A percentile compares a stretch with the other conserved stretches of the same genome.
Evolutionary conservation across 2,113 vertebrate species (phyloP).

Genomic region (Nicator chloris): DNA sequence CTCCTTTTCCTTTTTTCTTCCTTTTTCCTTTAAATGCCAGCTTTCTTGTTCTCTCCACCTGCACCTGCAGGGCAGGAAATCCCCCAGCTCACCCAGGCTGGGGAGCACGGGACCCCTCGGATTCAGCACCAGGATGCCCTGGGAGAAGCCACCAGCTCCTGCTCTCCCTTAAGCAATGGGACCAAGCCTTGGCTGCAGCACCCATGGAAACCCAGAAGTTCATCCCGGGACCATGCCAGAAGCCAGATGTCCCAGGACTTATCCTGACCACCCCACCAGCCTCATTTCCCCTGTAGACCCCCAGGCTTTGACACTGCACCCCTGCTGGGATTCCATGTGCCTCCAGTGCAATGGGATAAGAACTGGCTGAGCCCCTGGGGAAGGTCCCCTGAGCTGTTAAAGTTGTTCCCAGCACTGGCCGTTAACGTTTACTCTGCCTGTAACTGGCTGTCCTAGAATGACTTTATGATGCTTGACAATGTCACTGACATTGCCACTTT

Average conservation of each 20-base stretch:
- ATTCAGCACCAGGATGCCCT: accelerated
- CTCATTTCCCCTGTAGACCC: accelerated
- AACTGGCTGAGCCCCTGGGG: neutral
- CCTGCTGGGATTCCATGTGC: neutral
- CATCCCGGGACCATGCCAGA: accelerated
- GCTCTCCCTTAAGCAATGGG: neutral
- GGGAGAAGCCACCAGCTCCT: neutral
- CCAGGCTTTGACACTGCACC: neutral
- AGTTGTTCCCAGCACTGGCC: neutral
- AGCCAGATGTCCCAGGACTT: neutral
- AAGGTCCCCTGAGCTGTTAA: neutral
- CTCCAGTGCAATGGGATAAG: accelerated
- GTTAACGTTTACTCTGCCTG: neutral
- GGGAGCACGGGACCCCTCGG: accelerated
- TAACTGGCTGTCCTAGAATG: too few relatives aligned
- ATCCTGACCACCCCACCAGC: neutral
- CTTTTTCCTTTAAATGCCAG: neutral
- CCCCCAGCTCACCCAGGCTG: neutral
- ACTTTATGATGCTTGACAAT: too few relatives aligned
- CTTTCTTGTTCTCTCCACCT: neutral
- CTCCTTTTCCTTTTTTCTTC: neutral
- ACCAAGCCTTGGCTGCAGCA: neutral
- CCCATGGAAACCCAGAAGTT: neutral
- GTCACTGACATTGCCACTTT: too few relatives aligned
- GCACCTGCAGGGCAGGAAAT: slow-evolving; percentile 39